Base-by-base conservation (phyloP, 1,140 invertebrate genomes). In the Microplitis demolitor region DNA sequence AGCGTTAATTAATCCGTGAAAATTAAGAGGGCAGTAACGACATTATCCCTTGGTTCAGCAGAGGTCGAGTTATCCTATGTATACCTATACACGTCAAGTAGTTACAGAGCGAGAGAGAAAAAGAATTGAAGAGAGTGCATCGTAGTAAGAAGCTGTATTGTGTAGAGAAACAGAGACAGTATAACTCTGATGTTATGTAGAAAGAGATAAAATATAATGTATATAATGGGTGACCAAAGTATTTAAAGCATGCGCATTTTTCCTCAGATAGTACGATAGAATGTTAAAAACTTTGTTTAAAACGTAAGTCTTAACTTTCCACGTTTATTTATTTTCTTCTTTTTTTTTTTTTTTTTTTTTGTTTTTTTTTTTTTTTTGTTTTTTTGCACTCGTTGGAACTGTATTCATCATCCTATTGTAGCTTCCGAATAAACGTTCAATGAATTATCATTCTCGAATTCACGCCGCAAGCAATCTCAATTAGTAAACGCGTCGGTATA, bases 1-100 rank as follows among this genome's bases (percentile, higher is more conserved):
- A 71, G 66, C 70, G 71, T 76, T 76, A 76, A 76, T 74, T 76
- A 76, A 76, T 76, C 74, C 68, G 50, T 8, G 66, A 39, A 71
- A 76, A 76, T 71, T 70, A 73, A 76, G 66, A 76, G 60, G 58
- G 39, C 70, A 50, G 58, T 75, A 74, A 74, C 64, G 64, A 72
- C 64, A 74, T 74, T 71, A 67, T 74, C 67, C 39, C 51, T 24
- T 16, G 60, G 56, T 68, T 45, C 58, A 72, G 64, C 60, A 56
- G 50, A 35, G 61, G 16, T 62, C 45, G 53, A 31, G 62, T 58
- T 56, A 45, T 45, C 39, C 5, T 8, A 45, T 11, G 39, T 45
- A 45, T 45, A 45, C 39, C 39, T 45, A 6, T 8, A 45, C 11
- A 6, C 39, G 39, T 11, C 39, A 45, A 45, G 39, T 45, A 62